Percentiles rank a stretch among this genome's conserved stretches.
phyloP scores from a whole-genome alignment of 1,140 invertebrate genomes.

The Achatina immaculata region DNA sequence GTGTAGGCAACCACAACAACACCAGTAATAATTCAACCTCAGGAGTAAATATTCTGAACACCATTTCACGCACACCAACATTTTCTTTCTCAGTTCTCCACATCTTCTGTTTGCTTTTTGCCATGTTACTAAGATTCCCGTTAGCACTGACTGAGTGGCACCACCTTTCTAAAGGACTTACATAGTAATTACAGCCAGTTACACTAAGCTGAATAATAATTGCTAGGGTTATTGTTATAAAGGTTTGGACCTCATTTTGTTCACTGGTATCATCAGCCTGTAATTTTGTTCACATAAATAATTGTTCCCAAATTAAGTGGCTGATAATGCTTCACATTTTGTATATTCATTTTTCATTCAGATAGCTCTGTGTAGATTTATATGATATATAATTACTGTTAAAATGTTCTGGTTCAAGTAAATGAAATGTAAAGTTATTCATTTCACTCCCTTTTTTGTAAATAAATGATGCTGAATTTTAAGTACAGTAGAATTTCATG shows the following conservation, averaged over 20 bases:
- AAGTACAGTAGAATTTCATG: too few relatives aligned
- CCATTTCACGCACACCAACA: not conserved
- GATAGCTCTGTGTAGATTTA: not conserved
- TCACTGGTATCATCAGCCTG: not conserved
- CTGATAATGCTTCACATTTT: not conserved
- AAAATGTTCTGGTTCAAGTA: not conserved
- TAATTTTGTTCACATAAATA: not conserved
- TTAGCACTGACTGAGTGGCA: not conserved
- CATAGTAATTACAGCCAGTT: not conserved
- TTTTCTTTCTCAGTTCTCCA: not conserved
- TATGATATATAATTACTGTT: not conserved
- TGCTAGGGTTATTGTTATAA: not conserved
- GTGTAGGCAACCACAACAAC: slow-evolving; percentile 8
- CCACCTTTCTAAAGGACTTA: not conserved
- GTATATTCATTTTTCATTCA: not conserved
- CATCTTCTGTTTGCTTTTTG: not conserved
- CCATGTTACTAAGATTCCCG: not conserved
- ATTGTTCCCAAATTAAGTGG: not conserved
- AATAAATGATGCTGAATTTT: not conserved
- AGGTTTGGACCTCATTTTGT: not conserved
- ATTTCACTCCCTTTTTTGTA: not conserved
- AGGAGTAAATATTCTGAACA: not conserved
- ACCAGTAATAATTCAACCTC: not conserved
- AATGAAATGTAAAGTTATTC: not conserved
- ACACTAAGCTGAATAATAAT: not conserved